Evolutionary conservation across 2,888 invertebrate species (phyloP).

Genomic region (Aphrophora alni): DNA sequence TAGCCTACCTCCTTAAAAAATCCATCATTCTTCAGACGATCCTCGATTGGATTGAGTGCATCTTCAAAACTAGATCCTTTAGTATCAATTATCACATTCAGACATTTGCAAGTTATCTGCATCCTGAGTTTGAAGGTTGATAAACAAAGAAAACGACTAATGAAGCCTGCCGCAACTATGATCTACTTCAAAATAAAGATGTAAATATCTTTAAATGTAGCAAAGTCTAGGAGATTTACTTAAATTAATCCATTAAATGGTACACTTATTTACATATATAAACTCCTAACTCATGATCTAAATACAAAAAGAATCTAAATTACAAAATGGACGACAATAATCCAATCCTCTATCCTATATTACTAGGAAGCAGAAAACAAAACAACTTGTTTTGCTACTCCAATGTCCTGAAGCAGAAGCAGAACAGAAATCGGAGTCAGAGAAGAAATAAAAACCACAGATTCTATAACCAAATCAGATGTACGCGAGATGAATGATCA

Average conservation of each 20-base stretch:
- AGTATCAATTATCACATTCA: slow-evolving; percentile 72
- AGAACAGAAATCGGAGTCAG: too few species aligned
- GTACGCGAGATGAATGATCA: too few species aligned
- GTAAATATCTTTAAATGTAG: not conserved
- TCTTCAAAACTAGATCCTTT: slow-evolving; percentile 64
- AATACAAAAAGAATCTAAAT: not conserved
- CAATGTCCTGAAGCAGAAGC: too few species aligned
- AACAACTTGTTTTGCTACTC: too few species aligned
- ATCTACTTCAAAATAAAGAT: not conserved
- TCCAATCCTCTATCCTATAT: not conserved
- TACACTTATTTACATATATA: not conserved
- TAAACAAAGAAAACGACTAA: not conserved
- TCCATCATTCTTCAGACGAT: slow-evolving; percentile 68
- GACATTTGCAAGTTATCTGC: slow-evolving; percentile 74
- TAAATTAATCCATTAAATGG: not conserved
- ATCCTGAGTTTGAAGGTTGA: slow-evolving; percentile 22
- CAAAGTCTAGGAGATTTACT: not conserved
- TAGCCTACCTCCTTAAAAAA: slow-evolving; percentile 72
- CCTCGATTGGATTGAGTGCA: slow-evolving; percentile 64
- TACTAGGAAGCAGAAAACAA: not conserved
- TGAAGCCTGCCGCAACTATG: not conserved
- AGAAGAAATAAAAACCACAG: too few species aligned
- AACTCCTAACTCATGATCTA: not conserved
- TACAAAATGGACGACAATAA: not conserved
- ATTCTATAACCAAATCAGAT: too few species aligned